phyloP scores from a whole-genome alignment of 2,888 invertebrate species.

The Drosophila acutilabella region DNA sequence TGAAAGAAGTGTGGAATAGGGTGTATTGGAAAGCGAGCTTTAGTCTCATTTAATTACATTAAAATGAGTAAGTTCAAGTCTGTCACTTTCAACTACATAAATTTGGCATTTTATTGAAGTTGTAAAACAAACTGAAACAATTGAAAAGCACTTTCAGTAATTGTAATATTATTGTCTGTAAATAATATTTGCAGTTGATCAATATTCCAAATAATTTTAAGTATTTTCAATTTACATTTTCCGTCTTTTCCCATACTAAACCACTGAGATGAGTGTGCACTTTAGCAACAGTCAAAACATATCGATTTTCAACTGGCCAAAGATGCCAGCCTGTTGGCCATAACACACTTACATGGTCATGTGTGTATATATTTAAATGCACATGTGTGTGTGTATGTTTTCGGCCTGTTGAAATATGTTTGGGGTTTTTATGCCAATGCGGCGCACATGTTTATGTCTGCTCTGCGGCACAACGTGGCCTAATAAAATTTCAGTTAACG shows the following conservation, averaged over 20 bases:
- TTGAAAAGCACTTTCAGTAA: slow-evolving; percentile 14
- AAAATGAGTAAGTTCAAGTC: not conserved
- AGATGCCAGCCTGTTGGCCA: not conserved
- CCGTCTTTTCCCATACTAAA: too few relatives aligned
- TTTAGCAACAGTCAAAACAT: slow-evolving; percentile 47
- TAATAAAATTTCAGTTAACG: slow-evolving; percentile 74
- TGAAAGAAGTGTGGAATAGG: not conserved
- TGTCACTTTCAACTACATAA: not conserved
- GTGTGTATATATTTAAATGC: not conserved
- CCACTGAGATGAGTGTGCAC: not conserved
- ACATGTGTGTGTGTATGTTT: slow-evolving; percentile 3
- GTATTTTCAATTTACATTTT: slow-evolving; percentile 9
- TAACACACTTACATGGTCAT: not conserved
- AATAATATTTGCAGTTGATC: not conserved
- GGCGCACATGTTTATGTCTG: slow-evolving; percentile 60
- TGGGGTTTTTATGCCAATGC: slow-evolving; percentile 46
- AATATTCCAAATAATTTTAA: slow-evolving; percentile 11
- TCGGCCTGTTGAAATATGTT: slow-evolving; percentile 50
- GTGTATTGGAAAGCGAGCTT: not conserved
- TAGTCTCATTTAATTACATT: too few relatives aligned
- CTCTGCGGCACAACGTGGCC: slow-evolving; percentile 58
- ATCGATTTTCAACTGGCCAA: slow-evolving; percentile 65
- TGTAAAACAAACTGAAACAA: not conserved
- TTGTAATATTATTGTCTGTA: slow-evolving; percentile 1
- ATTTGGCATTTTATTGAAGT: too few relatives aligned